Percentiles rank a stretch among this genome's conserved stretches.
phyloP scores from a whole-genome alignment of 2,113 vertebrate genomes.

The Gavia stellata region DNA sequence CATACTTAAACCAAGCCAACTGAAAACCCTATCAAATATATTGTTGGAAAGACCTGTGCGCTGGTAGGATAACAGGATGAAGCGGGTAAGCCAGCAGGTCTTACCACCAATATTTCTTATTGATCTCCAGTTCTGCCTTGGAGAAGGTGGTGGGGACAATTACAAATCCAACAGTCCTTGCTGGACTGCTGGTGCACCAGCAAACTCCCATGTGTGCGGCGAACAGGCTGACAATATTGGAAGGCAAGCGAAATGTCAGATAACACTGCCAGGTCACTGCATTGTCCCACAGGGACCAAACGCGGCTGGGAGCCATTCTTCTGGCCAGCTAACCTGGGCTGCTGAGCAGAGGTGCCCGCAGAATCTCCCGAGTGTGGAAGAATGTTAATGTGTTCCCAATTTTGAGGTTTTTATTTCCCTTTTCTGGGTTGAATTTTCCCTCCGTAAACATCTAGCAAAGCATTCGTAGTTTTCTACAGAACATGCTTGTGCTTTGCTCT shows the following conservation, averaged over 20 bases:
- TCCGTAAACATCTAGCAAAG: background rate
- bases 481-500: background rate
- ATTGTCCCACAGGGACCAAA: background rate
- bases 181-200: background rate
- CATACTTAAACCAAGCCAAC: background rate
- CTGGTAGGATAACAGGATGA: background rate
- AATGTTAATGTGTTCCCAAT: background rate
- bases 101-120: background rate
- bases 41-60: background rate
- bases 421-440: background rate
- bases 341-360: rapidly evolving
- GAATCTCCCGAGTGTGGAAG: background rate
- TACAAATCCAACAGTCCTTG: background rate
- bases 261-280: background rate
- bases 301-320: background rate
- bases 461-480: background rate
- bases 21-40: background rate
- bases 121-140: background rate
- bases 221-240: background rate
- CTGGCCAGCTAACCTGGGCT: background rate
- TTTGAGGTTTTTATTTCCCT: background rate
- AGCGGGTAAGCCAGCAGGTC: background rate
- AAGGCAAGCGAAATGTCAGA: background rate
- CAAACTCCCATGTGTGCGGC: rapidly evolving
- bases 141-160: background rate